A percentile compares a stretch with the other conserved stretches of the same genome.
These are phyloP conservation scores for Rhagoletis pomonella DNA, from an alignment of 1,140 invertebrate genomes.

Conservation along the genomic window DNA sequence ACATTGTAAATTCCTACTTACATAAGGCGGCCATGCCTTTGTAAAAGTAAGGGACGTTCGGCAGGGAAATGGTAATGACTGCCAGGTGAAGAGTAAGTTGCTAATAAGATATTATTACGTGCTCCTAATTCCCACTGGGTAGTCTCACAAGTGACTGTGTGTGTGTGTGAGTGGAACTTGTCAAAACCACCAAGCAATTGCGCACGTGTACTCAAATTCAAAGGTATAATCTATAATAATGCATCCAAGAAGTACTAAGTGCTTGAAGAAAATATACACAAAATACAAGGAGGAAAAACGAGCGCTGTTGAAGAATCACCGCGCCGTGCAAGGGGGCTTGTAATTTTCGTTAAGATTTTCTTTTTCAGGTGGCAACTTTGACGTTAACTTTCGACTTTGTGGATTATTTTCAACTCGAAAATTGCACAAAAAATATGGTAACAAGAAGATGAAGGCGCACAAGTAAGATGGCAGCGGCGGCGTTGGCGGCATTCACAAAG, in stretches of 20 bases:
- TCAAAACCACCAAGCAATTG: slow-evolving; percentile 13
- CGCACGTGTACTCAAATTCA: slow-evolving; percentile 25
- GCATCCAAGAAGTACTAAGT: slow-evolving; percentile 27
- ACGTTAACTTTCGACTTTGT: slow-evolving; percentile 44
- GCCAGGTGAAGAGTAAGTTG: too few relatives aligned
- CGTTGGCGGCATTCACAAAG: not conserved
- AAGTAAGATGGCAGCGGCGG: not conserved
- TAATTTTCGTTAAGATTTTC: slow-evolving; percentile 45
- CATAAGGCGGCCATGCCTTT: too few relatives aligned
- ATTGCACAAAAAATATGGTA: slow-evolving; percentile 27
- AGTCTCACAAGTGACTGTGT: not conserved
- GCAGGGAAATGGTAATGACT: too few relatives aligned
- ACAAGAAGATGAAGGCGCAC: not conserved
- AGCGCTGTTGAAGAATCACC: not conserved
- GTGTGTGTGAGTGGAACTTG: not conserved
- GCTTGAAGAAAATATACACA: slow-evolving; percentile 21
- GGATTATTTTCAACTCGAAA: slow-evolving; percentile 37
- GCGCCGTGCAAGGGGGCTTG: not conserved
- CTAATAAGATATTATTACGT: too few relatives aligned
- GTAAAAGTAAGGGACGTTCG: too few relatives aligned
- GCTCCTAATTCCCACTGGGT: too few relatives aligned
- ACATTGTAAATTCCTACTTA: too few relatives aligned
- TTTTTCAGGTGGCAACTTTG: slow-evolving; percentile 27
- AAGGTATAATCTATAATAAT: slow-evolving; percentile 48
- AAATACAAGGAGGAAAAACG: not conserved